Base-by-base conservation (phyloP, 2,888 invertebrate species). In the Plebejus melissa region DNA sequence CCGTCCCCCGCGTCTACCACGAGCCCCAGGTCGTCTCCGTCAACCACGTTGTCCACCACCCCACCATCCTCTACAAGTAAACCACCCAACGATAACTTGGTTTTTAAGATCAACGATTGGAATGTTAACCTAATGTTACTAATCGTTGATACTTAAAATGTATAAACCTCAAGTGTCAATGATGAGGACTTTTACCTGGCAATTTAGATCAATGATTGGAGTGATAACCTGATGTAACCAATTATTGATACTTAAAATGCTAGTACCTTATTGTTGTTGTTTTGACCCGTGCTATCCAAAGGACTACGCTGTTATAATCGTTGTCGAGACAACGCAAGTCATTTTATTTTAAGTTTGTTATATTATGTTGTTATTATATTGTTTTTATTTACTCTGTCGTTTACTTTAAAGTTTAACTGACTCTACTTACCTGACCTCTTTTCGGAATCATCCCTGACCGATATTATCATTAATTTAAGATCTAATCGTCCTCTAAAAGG, bases 11-110 rank as follows among this genome's bases (percentile, higher is more conserved):
- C 78, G 81, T 86, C 54, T 84, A 89, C 78, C 82, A 84, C 74
- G 85, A 85, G 76, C 87, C 85, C n/a, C 84, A 86, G 81, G 87
- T 86, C 78, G 84, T 88, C 80, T 83, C 88, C 75, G 87, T 88
- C 76, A 89, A 89, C 81, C 81, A 83, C 78, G 83, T 87, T 69
- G 85, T 90, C 75, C 82, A 88, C 71, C 81, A 83, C 32, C 81
- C 83, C 75, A 75, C 78, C 58, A 75, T 77, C 74, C 76, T 76
- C 41, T 79, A 78, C 75, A 76, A 75, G 16, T 75, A 76, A 71
- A 78, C 32, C 58, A 38, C 5, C 74, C n/a, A n/a, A 36, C 9
- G 74, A 28, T 57, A 0, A n/a, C n/a, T 9, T 58, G 0, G 22
- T 13, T 13, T 4, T 32, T 32, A 22, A 65, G 22, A 65, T 65